Evolutionary conservation across 2,888 invertebrate species (phyloP), one percentile per base, ranked within the genome.

Genomic region (Apocheima hispidaria): DNA sequence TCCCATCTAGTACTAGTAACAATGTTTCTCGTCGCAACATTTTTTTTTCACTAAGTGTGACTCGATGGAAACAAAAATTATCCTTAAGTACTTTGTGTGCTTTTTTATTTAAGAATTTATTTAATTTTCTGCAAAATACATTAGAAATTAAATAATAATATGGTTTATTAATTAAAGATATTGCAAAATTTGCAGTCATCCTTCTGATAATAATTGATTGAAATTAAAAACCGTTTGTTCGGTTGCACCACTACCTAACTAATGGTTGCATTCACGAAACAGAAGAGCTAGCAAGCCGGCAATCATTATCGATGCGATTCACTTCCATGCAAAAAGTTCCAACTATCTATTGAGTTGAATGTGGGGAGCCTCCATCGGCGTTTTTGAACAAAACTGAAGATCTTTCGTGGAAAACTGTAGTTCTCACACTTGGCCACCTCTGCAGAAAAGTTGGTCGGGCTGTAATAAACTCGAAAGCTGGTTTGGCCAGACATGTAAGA

Each of bases 201-300:
- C 33, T 16, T 33, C 30, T 56, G 40, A 18, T 20, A 30, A 40
- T 49, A 56, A 49, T 41, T 20, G 23, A 48, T 41, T 46, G 20
- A 28, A 49, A 50, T 41, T 20, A 38, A 54, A 26, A 43, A 44
- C 30, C 21, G 41, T 50, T 49, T 43, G 33, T 50, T 57, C 35
- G 16, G 43, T 57, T 50, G 50, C 57, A 50, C n/a, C 49, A 54
- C 21, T 18, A 7, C 20, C 20, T 35, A 41, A 26, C 46, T 54
- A 54, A 55, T 46, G 10, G 33, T 49, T 56, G 48, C 55, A 50
- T 57, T 38, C 40, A 28, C 40, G 57, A 57, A 41, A 48, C 18
- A 38, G 30, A 26, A 12, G 44, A 54, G 20, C 28, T 28, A 18
- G 4, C 23, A 28, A 41, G 21, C 43, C 43, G 43, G 38, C 23